Evolutionary conservation across 2,113 vertebrate species (phyloP).

Genomic region (Natator depressus): DNA sequence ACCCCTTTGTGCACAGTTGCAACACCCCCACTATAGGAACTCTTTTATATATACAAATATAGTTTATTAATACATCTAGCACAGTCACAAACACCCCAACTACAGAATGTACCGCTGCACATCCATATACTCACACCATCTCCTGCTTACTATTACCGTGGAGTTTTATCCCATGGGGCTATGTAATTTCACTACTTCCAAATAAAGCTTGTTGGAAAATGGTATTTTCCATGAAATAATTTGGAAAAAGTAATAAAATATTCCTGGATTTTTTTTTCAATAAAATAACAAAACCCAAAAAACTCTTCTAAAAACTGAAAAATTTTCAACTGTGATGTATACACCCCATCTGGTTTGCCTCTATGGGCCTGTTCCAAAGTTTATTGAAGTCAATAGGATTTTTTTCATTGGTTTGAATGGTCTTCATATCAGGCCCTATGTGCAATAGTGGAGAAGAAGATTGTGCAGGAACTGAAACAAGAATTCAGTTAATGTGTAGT

Average conservation of each 20-base stretch:
- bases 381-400: neutral
- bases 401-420: neutral
- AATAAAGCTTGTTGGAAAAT: neutral
- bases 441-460: neutral
- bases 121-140: too few species aligned
- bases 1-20: too few species aligned
- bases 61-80: too few species aligned
- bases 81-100: too few species aligned
- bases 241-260: neutral
- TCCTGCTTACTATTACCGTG: neutral
- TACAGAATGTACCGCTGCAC: too few species aligned
- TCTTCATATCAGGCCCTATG: neutral
- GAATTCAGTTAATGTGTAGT: neutral
- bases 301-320: neutral
- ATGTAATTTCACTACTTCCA: neutral
- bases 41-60: too few species aligned
- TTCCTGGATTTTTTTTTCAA: neutral
- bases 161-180: rapidly evolving
- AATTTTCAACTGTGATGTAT: neutral
- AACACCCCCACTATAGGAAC: too few species aligned
- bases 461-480: neutral
- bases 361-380: neutral
- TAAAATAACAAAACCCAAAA: neutral
- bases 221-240: neutral
- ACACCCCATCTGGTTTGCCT: neutral